Evolutionary conservation across 2,113 vertebrate genomes (phyloP).

Genomic region (Cinclus mexicanus): DNA sequence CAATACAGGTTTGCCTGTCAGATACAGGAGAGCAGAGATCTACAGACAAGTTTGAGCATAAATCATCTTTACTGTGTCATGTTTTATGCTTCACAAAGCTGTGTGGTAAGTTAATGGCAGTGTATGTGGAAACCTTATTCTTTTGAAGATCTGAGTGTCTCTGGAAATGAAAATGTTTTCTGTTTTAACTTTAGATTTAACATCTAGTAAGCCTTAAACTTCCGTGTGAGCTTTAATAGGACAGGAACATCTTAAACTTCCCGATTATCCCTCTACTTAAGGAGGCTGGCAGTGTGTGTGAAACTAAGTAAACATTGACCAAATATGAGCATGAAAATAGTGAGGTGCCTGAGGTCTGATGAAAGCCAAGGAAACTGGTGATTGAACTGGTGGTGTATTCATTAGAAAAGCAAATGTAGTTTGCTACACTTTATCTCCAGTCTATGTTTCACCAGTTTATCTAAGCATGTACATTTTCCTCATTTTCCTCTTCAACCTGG

Average conservation of each 20-base stretch:
- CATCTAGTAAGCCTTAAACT: neutral
- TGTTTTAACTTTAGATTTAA: neutral
- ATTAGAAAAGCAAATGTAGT: neutral
- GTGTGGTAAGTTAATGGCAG: neutral
- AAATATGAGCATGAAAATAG: constrained; percentile 55
- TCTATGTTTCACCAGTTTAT: neutral
- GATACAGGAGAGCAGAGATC: neutral
- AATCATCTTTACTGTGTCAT: neutral
- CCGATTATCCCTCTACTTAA: neutral
- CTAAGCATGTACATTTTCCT: neutral
- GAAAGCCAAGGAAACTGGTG: neutral
- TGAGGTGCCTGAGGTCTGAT: constrained; percentile 4
- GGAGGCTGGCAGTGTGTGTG: neutral
- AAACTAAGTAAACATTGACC: constrained; percentile 51
- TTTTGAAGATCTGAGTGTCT: neutral
- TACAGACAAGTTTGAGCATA: neutral
- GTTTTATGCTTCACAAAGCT: constrained; percentile 4
- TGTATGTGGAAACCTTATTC: neutral
- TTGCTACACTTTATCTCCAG: neutral
- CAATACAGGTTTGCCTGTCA: neutral
- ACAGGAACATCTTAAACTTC: neutral
- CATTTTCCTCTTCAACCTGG: neutral
- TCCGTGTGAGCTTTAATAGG: neutral
- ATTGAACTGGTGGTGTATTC: neutral
- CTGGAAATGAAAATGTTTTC: neutral